These are phyloP conservation scores for Mus caroli DNA, from an alignment of 2,797 vertebrate species.

Conservation along the genomic window DNA sequence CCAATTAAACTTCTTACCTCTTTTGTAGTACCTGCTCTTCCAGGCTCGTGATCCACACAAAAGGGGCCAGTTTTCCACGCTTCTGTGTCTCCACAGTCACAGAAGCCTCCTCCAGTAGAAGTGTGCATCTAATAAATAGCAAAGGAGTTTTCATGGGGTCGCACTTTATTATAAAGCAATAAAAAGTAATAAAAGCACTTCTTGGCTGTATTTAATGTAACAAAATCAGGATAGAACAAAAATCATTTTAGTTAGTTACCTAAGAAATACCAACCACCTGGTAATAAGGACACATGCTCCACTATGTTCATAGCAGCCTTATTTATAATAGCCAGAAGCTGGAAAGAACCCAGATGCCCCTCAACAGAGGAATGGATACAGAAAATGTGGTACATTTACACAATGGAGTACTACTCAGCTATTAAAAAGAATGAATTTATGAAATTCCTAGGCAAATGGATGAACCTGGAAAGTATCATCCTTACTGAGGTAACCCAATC, in stretches of 20 bases:
- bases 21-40: slow-evolving; percentile 90
- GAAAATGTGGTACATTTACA: no score
- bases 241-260: slow-evolving; percentile 19
- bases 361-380: no score
- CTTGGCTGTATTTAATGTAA: slow-evolving; percentile 55
- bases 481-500: no score
- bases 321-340: no score
- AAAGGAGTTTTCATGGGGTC: neutral
- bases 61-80: slow-evolving; percentile 98
- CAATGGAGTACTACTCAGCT: no score
- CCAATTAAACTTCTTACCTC: slow-evolving; percentile 89
- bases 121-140: slow-evolving; percentile 94
- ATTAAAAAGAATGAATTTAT: no score
- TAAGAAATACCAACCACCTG: neutral
- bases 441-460: no score
- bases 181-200: slow-evolving; percentile 47
- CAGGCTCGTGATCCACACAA: slow-evolving; percentile 95
- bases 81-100: slow-evolving; percentile 98
- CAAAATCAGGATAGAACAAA: slow-evolving; percentile 29
- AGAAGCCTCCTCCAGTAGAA: slow-evolving; percentile 98
- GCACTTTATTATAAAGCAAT: slow-evolving; percentile 72
- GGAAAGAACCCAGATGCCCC: no score
- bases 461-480: no score
- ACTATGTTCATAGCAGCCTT: no score
- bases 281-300: no score